These are phyloP conservation scores for Tapirus terrestris DNA, from an alignment of 2,113 vertebrate species.

Conservation along the genomic window DNA sequence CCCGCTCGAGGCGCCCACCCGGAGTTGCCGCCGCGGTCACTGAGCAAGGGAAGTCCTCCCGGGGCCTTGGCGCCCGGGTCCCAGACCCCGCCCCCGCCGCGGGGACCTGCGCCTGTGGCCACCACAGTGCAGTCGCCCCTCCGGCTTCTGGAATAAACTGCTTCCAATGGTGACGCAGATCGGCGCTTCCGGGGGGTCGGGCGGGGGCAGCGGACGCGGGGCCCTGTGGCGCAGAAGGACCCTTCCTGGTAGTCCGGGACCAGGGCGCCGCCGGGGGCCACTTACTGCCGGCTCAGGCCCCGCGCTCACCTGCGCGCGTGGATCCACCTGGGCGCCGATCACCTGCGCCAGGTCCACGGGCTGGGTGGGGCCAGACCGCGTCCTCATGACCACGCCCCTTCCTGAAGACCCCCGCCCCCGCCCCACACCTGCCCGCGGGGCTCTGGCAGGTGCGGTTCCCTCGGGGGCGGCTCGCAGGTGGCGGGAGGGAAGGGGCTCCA, in stretches of 20 bases:
- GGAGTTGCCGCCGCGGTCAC: neutral
- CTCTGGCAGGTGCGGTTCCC: too few relatives aligned
- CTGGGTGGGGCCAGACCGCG: rapidly evolving
- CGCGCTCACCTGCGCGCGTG: neutral
- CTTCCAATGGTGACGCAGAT: rapidly evolving
- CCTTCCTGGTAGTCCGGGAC: neutral
- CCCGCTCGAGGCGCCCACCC: neutral
- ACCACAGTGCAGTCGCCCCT: neutral
- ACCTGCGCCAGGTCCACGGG: neutral
- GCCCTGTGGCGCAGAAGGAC: neutral
- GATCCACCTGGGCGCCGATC: neutral
- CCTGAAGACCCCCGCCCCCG: too few relatives aligned
- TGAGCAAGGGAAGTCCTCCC: neutral
- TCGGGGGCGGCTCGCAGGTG: too few relatives aligned
- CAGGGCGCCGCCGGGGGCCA: neutral
- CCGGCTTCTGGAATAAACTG: neutral
- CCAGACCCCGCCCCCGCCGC: neutral
- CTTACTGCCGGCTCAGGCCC: neutral
- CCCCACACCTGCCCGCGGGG: too few relatives aligned
- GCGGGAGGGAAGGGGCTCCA: too few relatives aligned
- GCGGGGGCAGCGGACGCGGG: neutral
- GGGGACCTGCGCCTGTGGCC: too few relatives aligned
- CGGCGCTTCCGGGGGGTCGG: too few relatives aligned
- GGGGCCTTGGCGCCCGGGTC: neutral
- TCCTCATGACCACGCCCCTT: too few relatives aligned